Base-by-base conservation (phyloP, 2,888 invertebrate genomes). In the Philopedon plagiatum region DNA sequence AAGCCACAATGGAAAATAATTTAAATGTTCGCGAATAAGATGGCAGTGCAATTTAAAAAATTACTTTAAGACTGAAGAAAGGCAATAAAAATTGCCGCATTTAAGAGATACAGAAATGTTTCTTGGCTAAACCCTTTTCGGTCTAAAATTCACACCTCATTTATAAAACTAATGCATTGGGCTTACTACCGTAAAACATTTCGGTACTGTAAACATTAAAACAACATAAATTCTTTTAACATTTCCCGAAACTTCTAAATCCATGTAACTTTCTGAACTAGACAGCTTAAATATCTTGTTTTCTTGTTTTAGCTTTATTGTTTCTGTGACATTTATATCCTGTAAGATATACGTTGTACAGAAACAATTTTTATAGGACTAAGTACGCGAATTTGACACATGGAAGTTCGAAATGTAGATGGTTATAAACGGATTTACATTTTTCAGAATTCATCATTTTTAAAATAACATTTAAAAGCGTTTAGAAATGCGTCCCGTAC, bases 171-270 rank as follows among this genome's bases (percentile, higher is more conserved):
- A 63, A 63, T 49, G 62, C 62, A 49, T 63, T 26, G 13, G 21
- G 37, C 34, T 63, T 51, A 63, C 29, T 54, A 15, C 51, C 64
- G 39, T 56, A 65, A 65, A 65, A 56, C 56, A 65, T 65, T 65
- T 44, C 64, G 41, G 41, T 56, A 56, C 56, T 56, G 29, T 56
- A 56, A 65, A 56, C 64, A 65, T 65, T 65, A 65, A 65, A 65
- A 65, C 64, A 65, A 65, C 54, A 65, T 65, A 65, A 65, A 65
- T 65, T 56, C 64, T 65, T 65, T 54, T 54, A 65, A 29, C 64
- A 44, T 65, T 65, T 66, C 49, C 57, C 41, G 56, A 56, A 65
- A 65, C 56, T 65, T 65, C 29, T 65, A 56, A 56, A 65, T 65
- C 65, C 56, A 65, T 56, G 56, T 56, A 65, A 65, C 65, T 65